Conservation (phyloP, 2,797 vertebrate genomes). For the Sphaeramia orbicularis region DNA sequence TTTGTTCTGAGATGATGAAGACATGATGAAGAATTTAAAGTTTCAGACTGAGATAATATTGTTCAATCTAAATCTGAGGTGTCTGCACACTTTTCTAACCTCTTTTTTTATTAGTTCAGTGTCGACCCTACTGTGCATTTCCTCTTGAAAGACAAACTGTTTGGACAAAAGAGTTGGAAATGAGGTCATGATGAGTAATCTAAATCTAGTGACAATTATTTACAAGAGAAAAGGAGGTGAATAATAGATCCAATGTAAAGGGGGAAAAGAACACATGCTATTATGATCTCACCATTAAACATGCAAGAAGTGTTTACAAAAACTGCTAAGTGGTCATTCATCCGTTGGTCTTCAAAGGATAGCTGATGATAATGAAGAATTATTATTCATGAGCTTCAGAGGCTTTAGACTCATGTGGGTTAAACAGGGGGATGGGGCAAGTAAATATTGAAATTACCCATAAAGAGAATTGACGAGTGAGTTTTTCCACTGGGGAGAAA, state of each 20-base stretch:
- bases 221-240: not conserved
- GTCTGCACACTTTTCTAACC: not conserved
- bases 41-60: not conserved
- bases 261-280: conserved; percentile 1
- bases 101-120: not conserved
- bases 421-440: conserved; percentile 14
- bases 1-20: conserved; percentile 7
- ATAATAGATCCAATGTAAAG: not conserved
- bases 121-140: not conserved
- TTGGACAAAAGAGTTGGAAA: not conserved
- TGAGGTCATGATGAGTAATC: not conserved
- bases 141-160: not conserved
- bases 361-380: conserved; percentile 35
- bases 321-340: conserved; percentile 30
- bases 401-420: conserved; percentile 28
- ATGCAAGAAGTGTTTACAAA: conserved; percentile 37
- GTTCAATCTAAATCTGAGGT: not conserved
- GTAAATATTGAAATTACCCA: conserved; percentile 6
- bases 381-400: conserved; percentile 41
- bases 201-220: not conserved
- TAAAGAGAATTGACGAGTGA: conserved; percentile 2
- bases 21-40: conserved; percentile 13
- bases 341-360: conserved; percentile 43
- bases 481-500: conserved; percentile 10
- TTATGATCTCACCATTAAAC: conserved; percentile 14